Percentiles rank a stretch among this genome's conserved stretches.
Conservation (phyloP, 2,797 vertebrate genomes). For the Anisognathus igniventris region DNA sequence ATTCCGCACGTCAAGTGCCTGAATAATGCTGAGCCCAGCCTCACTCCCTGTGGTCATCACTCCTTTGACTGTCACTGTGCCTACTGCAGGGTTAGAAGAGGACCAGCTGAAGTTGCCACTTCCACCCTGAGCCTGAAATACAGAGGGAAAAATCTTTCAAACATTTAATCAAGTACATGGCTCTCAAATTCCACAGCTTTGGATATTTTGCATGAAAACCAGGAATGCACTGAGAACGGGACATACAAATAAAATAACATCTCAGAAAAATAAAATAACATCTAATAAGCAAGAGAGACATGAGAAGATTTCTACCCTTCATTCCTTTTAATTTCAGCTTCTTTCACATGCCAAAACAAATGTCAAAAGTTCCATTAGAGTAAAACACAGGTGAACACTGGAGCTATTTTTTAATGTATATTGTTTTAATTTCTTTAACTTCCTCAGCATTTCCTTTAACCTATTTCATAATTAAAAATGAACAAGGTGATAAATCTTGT, state of each 20-base stretch:
- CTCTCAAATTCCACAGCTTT: neutral
- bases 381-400: neutral
- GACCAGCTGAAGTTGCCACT: constrained; percentile 96
- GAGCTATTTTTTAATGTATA: neutral
- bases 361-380: neutral
- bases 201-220: neutral
- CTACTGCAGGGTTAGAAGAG: constrained; percentile 84
- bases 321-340: neutral
- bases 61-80: constrained; percentile 91
- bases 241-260: neutral
- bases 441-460: neutral
- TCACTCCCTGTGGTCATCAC: constrained; percentile 89
- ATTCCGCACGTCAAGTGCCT: constrained; percentile 88
- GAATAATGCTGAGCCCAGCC: constrained; percentile 84
- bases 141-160: neutral
- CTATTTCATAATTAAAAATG: neutral
- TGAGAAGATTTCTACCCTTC: neutral
- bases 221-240: neutral
- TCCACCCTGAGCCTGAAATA: constrained; percentile 85
- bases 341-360: neutral
- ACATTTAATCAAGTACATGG: neutral
- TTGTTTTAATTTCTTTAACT: neutral
- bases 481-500: neutral
- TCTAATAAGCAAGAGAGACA: neutral
- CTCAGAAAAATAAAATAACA: neutral